Evolutionary conservation across 2,888 invertebrate genomes (phyloP).

Genomic region (Oithona nana): DNA sequence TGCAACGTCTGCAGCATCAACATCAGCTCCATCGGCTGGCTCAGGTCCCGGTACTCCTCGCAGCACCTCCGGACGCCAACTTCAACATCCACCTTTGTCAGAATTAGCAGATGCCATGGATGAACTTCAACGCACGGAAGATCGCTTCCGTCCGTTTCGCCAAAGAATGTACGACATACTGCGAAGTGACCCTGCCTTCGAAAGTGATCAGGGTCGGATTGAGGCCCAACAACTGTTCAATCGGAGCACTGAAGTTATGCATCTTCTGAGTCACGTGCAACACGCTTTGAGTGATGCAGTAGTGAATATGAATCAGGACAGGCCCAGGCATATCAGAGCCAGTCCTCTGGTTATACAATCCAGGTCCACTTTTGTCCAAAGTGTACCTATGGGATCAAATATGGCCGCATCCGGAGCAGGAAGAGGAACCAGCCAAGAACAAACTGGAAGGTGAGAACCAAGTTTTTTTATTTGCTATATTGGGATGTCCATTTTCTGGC

Average conservation of each 20-base stretch:
- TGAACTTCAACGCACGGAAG: conserved; percentile 35
- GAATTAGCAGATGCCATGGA: conserved; percentile 39
- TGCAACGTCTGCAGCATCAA: not conserved
- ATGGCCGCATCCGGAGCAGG: too few relatives aligned
- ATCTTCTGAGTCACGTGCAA: conserved; percentile 67
- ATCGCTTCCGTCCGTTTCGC: conserved; percentile 44
- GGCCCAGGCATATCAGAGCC: conserved; percentile 48
- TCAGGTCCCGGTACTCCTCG: not conserved
- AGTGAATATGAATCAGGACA: conserved; percentile 44
- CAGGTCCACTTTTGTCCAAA: conserved; percentile 15
- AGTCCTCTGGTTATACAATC: conserved; percentile 42
- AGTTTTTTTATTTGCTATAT: too few relatives aligned
- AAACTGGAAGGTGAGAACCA: too few relatives aligned
- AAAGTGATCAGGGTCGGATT: conserved; percentile 23
- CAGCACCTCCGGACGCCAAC: not conserved
- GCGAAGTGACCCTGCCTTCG: conserved; percentile 38
- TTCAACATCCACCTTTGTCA: conserved; percentile 29
- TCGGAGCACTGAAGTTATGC: conserved; percentile 56
- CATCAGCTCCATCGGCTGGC: not conserved
- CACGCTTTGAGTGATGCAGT: conserved; percentile 73
- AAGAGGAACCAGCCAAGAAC: not conserved
- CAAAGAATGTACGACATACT: conserved; percentile 42
- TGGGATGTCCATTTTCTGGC: too few relatives aligned
- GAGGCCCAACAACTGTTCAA: conserved; percentile 46
- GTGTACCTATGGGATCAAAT: too few relatives aligned